Evolutionary conservation across 2,113 vertebrate genomes (phyloP).

Genomic region (Cavia aperea): DNA sequence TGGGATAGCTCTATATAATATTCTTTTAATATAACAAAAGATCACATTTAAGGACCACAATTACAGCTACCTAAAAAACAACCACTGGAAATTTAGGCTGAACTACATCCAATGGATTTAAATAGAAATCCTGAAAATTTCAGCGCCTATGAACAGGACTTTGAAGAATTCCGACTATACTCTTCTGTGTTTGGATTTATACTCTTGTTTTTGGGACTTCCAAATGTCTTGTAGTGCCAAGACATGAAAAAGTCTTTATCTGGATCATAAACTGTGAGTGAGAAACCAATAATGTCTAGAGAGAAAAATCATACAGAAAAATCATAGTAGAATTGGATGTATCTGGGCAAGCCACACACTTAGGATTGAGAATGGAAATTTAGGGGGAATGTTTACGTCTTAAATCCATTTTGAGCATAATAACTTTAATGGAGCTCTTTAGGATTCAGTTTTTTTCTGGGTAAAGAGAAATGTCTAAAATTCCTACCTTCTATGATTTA

Average conservation of each 20-base stretch:
- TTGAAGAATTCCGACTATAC: not conserved
- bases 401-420: not conserved
- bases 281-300: not conserved
- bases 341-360: not conserved
- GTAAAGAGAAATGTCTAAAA: constrained; percentile 21
- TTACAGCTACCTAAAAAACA: constrained; percentile 12
- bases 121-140: not conserved
- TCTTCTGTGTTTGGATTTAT: not conserved
- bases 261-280: not conserved
- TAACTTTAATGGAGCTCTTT: not conserved
- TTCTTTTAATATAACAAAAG: constrained; percentile 14
- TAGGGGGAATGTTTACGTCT: constrained; percentile 6
- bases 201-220: not conserved
- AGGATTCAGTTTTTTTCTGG: not conserved
- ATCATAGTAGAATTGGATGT: not conserved
- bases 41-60: constrained; percentile 8
- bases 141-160: not conserved
- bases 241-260: not conserved
- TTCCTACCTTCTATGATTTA: not conserved
- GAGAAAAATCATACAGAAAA: not conserved
- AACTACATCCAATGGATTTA: not conserved
- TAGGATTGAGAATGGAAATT: not conserved
- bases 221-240: not conserved
- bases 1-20: not conserved
- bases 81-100: not conserved